Percentiles rank a stretch among this genome's conserved stretches.
phyloP scores from a whole-genome alignment of 2,797 vertebrate species.

The Paedocypris micromegethes region DNA sequence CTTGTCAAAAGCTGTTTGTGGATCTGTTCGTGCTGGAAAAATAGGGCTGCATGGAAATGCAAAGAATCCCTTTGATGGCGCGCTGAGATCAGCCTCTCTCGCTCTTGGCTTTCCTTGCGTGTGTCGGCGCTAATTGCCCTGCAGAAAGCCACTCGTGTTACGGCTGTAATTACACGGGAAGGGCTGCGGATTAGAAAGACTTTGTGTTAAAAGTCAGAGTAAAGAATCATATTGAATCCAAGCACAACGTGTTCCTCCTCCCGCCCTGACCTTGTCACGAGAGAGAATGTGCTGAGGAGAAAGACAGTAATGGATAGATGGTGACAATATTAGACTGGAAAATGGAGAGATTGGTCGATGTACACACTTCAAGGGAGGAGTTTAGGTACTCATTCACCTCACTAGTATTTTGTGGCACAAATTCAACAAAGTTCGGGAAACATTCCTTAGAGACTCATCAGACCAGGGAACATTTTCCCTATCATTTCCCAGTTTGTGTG shows the following conservation, averaged over 20 bases:
- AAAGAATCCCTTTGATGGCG: constrained; percentile 51
- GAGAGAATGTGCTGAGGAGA: constrained; percentile 33
- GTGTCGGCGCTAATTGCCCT: constrained; percentile 49
- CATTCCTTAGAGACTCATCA: too few relatives aligned
- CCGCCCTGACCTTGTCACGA: constrained; percentile 41
- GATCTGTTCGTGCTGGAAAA: constrained; percentile 54
- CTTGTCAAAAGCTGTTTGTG: constrained; percentile 80
- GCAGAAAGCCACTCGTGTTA: constrained; percentile 55
- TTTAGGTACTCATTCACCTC: too few relatives aligned
- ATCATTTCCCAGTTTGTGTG: too few relatives aligned
- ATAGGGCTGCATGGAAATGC: constrained; percentile 26
- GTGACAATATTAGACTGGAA: too few relatives aligned
- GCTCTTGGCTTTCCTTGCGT: constrained; percentile 36
- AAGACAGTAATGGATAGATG: constrained; percentile 31
- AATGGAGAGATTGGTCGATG: too few relatives aligned
- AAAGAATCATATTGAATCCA: constrained; percentile 44
- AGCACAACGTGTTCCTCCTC: constrained; percentile 43
- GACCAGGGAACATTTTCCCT: too few relatives aligned
- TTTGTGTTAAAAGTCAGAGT: constrained; percentile 52
- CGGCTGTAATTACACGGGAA: constrained; percentile 61
- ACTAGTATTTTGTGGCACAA: too few relatives aligned
- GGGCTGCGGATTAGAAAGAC: constrained; percentile 60
- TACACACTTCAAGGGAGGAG: too few relatives aligned
- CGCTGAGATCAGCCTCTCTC: constrained; percentile 37
- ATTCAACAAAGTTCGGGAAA: too few relatives aligned